Conservation (phyloP, 1,140 invertebrate species). For the Drosophila setifemur region DNA sequence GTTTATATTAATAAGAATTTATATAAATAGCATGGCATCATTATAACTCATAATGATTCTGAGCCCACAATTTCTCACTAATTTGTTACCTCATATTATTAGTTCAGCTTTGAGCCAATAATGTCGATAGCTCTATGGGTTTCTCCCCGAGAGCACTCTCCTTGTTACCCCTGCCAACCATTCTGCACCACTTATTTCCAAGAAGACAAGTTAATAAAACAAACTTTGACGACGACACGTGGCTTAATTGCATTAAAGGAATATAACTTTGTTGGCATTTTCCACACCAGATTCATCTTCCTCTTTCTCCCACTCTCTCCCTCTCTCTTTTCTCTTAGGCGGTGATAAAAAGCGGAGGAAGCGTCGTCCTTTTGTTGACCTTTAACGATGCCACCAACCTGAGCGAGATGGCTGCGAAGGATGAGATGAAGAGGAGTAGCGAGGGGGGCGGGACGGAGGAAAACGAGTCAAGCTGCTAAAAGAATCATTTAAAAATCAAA, state of each 20-base stretch:
- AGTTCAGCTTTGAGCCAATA: constrained; percentile 1
- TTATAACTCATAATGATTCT: too few species aligned
- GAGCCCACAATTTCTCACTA: not conserved
- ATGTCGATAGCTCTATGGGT: not conserved
- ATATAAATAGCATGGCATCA: too few species aligned
- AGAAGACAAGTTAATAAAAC: constrained; percentile 67
- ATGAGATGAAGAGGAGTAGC: too few species aligned
- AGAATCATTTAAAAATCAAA: constrained; percentile 80
- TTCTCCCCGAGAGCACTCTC: not conserved
- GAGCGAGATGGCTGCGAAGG: constrained; percentile 6
- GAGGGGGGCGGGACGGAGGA: not conserved
- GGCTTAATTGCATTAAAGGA: constrained; percentile 65
- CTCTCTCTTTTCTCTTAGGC: not conserved
- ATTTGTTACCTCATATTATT: not conserved
- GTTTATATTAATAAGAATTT: too few species aligned
- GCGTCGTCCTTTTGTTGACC: constrained; percentile 76
- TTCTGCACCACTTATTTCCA: not conserved
- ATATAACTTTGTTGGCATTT: constrained; percentile 52
- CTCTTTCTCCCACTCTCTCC: not conserved
- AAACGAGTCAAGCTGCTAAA: constrained; percentile 57
- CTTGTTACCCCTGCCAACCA: not conserved
- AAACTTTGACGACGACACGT: constrained; percentile 68
- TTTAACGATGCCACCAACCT: constrained; percentile 58
- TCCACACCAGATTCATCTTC: constrained; percentile 13
- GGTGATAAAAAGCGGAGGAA: constrained; percentile 56